phyloP scores from a whole-genome alignment of 2,113 vertebrate species.

The Poeciliopsis turrubarensis region DNA sequence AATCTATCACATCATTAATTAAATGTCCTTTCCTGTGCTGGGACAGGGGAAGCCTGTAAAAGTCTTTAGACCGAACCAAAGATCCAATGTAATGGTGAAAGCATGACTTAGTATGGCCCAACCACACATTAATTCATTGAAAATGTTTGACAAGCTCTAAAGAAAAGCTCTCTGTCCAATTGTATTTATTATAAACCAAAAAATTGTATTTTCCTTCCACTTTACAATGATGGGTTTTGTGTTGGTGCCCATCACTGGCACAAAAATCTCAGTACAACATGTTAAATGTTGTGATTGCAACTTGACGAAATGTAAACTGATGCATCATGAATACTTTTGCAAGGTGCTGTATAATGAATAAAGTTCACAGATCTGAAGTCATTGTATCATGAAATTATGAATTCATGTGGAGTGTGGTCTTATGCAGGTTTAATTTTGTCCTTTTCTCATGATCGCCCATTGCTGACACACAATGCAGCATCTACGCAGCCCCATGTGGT shows the following conservation, averaged over 20 bases:
- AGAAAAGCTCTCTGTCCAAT: background rate
- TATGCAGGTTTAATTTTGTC: slow-evolving; percentile 6
- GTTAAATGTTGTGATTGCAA: background rate
- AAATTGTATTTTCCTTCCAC: background rate
- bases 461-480: background rate
- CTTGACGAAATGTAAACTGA: background rate
- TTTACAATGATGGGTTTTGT: background rate
- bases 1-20: background rate
- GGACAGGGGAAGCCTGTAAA: too few species aligned
- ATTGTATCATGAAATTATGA: background rate
- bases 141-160: background rate
- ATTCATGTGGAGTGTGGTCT: background rate
- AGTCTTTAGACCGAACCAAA: too few species aligned
- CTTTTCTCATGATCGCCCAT: background rate
- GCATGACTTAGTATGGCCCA: background rate
- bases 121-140: background rate
- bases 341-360: background rate
- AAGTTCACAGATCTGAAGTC: background rate
- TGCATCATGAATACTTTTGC: background rate
- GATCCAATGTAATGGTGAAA: too few species aligned
- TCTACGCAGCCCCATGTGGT: slow-evolving; percentile 1
- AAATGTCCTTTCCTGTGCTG: background rate
- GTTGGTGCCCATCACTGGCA: background rate
- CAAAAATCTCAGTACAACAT: background rate
- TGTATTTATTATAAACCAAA: too few species aligned